Conservation (phyloP, 2,113 vertebrate genomes). For the Mastomys natalensis region DNA sequence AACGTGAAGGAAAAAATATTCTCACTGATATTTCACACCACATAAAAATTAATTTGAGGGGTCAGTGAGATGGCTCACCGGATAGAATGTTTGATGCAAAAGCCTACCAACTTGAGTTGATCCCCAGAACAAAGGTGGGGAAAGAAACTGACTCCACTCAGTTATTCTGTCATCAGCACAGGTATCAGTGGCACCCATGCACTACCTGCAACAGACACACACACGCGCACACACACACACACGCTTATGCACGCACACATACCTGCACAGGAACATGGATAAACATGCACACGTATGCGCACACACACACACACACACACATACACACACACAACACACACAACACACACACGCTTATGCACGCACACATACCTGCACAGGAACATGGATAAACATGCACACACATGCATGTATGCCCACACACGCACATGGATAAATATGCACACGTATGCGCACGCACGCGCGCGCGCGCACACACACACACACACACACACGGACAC, state of each 20-base stretch:
- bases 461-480: background rate
- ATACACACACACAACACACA: background rate
- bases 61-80: background rate
- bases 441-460: too few species aligned
- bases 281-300: too few species aligned
- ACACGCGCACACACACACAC: background rate
- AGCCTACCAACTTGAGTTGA: too few species aligned
- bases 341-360: too few species aligned
- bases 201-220: background rate
- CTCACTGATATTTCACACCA: background rate
- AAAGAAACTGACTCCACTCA: background rate
- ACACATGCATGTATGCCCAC: too few species aligned
- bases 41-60: background rate
- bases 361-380: background rate
- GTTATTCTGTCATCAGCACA: background rate
- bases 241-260: rapidly evolving
- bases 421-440: too few species aligned
- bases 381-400: too few species aligned
- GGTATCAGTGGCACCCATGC: background rate
- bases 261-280: too few species aligned
- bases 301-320: background rate
- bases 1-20: background rate
- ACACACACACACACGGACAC: background rate
- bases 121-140: background rate
- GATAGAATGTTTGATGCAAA: background rate